A percentile compares a stretch with the other conserved stretches of the same genome.
phyloP scores from a whole-genome alignment of 2,113 vertebrate species.

The Apaloderma vittatum region DNA sequence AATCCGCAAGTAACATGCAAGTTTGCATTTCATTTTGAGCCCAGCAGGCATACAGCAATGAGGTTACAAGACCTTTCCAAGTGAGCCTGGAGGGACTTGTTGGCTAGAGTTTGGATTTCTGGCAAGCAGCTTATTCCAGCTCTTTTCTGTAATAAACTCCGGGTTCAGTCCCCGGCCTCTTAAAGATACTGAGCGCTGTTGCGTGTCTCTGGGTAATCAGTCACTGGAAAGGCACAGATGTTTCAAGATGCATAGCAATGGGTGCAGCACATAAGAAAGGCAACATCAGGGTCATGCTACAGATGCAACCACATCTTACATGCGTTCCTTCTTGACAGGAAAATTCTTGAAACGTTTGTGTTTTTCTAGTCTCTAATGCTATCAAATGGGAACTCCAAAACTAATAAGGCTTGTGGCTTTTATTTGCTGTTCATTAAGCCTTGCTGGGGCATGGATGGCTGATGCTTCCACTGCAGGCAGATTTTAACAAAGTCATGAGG shows the following conservation, averaged over 20 bases:
- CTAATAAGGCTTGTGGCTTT: neutral
- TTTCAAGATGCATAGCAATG: slow-evolving; percentile 46
- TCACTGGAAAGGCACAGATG: slow-evolving; percentile 66
- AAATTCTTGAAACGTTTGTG: neutral
- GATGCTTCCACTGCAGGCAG: neutral
- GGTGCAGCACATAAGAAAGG: slow-evolving; percentile 46
- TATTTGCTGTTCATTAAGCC: neutral
- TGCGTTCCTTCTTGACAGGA: neutral
- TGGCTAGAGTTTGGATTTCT: slow-evolving; percentile 68
- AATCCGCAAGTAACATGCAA: slow-evolving; percentile 58
- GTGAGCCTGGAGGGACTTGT: slow-evolving; percentile 69
- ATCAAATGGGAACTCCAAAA: neutral
- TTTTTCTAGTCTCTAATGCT: neutral
- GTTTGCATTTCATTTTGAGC: slow-evolving; percentile 74
- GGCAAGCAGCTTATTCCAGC: slow-evolving; percentile 65
- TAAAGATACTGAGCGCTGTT: slow-evolving; percentile 6
- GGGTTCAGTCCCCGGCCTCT: slow-evolving; percentile 66
- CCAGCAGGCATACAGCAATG: slow-evolving; percentile 67
- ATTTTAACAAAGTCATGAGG: neutral
- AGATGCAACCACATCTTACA: slow-evolving; percentile 40
- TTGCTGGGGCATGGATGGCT: neutral
- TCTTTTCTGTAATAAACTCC: slow-evolving; percentile 62
- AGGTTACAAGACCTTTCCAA: slow-evolving; percentile 70
- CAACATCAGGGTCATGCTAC: slow-evolving; percentile 44
- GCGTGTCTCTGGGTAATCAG: slow-evolving; percentile 67